A percentile compares a stretch with the other conserved stretches of the same genome.
Evolutionary conservation across 2,113 vertebrate species (phyloP).

Genomic region (Chinchilla lanigera): DNA sequence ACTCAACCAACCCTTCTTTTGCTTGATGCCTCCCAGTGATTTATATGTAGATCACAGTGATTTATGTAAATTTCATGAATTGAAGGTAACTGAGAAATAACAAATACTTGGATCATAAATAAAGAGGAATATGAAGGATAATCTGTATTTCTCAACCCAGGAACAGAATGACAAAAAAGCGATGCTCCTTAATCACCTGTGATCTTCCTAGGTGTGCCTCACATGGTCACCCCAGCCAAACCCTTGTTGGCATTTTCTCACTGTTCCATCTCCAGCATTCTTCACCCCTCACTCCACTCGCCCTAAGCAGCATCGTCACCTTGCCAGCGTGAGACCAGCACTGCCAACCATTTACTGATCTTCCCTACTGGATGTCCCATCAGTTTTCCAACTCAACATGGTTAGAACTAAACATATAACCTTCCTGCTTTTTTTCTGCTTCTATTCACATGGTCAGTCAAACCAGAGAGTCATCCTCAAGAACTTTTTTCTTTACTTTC

Average conservation of each 20-base stretch:
- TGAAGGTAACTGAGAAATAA: conserved; percentile 18
- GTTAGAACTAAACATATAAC: not conserved
- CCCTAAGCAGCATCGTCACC: no score
- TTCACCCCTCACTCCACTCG: not conserved
- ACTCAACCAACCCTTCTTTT: not conserved
- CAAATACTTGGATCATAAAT: conserved; percentile 12
- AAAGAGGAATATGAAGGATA: not conserved
- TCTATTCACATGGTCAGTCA: not conserved
- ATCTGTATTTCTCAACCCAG: not conserved
- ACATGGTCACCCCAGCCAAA: not conserved
- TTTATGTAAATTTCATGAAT: not conserved
- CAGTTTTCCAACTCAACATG: not conserved
- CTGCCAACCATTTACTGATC: not conserved
- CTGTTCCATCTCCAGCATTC: no score
- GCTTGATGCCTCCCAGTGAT: not conserved
- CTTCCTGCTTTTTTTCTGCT: not conserved
- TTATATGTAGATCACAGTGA: not conserved
- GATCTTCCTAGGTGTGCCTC: not conserved
- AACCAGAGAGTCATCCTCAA: not conserved
- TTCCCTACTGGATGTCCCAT: not conserved
- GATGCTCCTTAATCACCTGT: not conserved
- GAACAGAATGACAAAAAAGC: not conserved
- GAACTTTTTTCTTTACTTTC: not conserved
- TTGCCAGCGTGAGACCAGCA: not conserved
- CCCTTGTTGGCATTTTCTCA: not conserved